A percentile compares a stretch with the other conserved stretches of the same genome.
Conservation (phyloP, 2,797 vertebrate species). For the Malurus leucopterus region DNA sequence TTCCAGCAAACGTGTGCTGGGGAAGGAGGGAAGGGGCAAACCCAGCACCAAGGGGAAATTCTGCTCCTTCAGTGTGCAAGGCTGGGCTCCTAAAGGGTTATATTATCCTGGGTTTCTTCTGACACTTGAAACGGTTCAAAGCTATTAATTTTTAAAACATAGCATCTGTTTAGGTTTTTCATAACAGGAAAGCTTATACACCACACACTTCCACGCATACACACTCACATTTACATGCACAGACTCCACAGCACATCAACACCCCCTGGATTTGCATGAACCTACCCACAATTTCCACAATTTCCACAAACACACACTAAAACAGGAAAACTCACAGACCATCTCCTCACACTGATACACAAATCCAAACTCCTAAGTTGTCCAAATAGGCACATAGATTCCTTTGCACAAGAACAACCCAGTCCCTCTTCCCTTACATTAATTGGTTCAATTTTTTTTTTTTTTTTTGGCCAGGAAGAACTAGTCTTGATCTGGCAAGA, state of each 20-base stretch:
- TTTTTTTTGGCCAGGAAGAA: neutral
- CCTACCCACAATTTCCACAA: neutral
- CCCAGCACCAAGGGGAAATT: neutral
- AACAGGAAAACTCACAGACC: neutral
- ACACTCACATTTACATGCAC: neutral
- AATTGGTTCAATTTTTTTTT: neutral
- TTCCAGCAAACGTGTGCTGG: accelerated
- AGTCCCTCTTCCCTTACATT: neutral
- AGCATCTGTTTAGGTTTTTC: conserved; percentile 73
- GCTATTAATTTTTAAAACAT: conserved; percentile 78
- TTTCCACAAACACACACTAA: neutral
- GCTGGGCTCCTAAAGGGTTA: conserved; percentile 60
- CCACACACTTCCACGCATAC: conserved; percentile 28
- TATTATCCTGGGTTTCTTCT: conserved; percentile 64
- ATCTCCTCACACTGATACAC: neutral
- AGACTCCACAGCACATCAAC: neutral
- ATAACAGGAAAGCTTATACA: conserved; percentile 50
- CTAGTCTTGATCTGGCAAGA: conserved; percentile 26
- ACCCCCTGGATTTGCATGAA: neutral
- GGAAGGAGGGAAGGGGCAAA: neutral
- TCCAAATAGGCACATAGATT: neutral
- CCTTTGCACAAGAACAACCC: neutral
- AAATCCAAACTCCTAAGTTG: neutral
- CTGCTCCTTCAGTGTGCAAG: neutral
- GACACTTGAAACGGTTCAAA: conserved; percentile 78